Percentiles rank a stretch among this genome's conserved stretches.
These are phyloP conservation scores for Neodontobutis hainanensis DNA, from an alignment of 2,113 vertebrate species.

Conservation along the genomic window DNA sequence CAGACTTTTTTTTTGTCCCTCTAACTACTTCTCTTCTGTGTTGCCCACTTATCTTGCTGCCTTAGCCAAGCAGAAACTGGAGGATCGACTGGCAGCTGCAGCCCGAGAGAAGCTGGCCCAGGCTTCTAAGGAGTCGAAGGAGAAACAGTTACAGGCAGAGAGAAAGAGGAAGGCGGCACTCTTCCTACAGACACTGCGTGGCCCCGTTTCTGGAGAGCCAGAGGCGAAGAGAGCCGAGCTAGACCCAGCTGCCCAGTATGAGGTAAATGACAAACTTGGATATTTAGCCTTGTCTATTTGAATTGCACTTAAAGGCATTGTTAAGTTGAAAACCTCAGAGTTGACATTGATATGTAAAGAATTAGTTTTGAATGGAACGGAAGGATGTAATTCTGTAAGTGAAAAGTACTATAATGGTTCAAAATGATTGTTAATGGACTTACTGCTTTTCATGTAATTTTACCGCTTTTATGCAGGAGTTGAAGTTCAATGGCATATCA, in stretches of 20 bases:
- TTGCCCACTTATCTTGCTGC: slow-evolving; percentile 28
- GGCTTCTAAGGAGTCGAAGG: slow-evolving; percentile 97
- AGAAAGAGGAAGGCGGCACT: slow-evolving; percentile 95
- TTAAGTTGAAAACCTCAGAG: too few species aligned
- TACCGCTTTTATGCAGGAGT: too few species aligned
- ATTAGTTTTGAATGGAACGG: too few species aligned
- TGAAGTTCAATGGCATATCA: too few species aligned
- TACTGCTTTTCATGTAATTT: too few species aligned
- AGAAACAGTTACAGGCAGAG: slow-evolving; percentile 96
- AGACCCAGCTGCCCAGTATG: slow-evolving; percentile 74
- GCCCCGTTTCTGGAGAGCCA: slow-evolving; percentile 81
- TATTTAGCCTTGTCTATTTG: background rate
- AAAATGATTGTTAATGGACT: too few species aligned
- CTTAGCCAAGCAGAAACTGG: slow-evolving; percentile 94
- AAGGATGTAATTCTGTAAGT: too few species aligned
- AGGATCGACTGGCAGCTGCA: slow-evolving; percentile 96
- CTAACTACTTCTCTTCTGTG: slow-evolving; percentile 25
- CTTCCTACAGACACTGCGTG: slow-evolving; percentile 91
- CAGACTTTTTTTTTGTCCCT: slow-evolving; percentile 2
- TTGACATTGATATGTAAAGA: too few species aligned
- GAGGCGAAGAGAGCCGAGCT: slow-evolving; percentile 82
- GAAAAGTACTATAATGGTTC: too few species aligned
- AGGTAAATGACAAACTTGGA: slow-evolving; percentile 70
- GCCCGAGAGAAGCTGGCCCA: slow-evolving; percentile 97
- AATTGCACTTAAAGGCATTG: too few species aligned